Percentiles rank a stretch among this genome's conserved stretches.
These are phyloP conservation scores for Nomada goodeniana DNA, from an alignment of 2,888 invertebrate species.

Conservation along the genomic window DNA sequence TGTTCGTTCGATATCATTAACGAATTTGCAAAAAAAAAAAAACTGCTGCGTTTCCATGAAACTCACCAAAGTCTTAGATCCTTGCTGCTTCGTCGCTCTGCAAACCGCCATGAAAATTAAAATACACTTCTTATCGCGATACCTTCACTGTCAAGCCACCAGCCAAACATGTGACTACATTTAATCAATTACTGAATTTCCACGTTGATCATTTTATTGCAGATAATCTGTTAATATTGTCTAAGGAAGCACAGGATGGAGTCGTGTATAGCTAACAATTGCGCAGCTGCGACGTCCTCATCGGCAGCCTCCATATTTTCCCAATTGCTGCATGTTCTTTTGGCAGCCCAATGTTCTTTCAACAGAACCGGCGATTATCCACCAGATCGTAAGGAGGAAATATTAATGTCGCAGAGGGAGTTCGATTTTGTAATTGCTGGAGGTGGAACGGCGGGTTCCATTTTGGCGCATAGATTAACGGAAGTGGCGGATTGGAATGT, in stretches of 20 bases:
- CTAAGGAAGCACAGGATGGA: slow-evolving; percentile 66
- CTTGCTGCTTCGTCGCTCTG: too few relatives aligned
- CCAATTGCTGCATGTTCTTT: slow-evolving; percentile 86
- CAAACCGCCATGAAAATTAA: too few relatives aligned
- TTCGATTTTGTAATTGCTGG: slow-evolving; percentile 83
- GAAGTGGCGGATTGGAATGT: slow-evolving; percentile 84
- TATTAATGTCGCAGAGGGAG: slow-evolving; percentile 72
- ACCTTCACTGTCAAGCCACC: too few relatives aligned
- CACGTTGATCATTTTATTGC: too few relatives aligned
- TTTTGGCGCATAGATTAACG: slow-evolving; percentile 85
- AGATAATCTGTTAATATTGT: too few relatives aligned
- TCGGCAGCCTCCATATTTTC: slow-evolving; percentile 85
- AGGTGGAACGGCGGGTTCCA: slow-evolving; percentile 86
- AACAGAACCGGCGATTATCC: slow-evolving; percentile 86
- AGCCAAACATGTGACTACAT: too few relatives aligned
- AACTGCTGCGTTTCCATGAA: too few relatives aligned
- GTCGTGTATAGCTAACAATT: slow-evolving; percentile 66
- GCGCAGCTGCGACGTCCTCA: slow-evolving; percentile 74
- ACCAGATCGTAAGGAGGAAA: slow-evolving; percentile 84
- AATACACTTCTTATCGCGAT: too few relatives aligned
- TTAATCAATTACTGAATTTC: too few relatives aligned
- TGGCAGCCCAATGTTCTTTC: slow-evolving; percentile 87
- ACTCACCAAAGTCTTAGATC: too few relatives aligned
- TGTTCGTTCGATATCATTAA: too few relatives aligned
- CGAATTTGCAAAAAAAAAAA: too few relatives aligned